Conservation (phyloP, 2,888 invertebrate genomes). For the Ormia ochracea region DNA sequence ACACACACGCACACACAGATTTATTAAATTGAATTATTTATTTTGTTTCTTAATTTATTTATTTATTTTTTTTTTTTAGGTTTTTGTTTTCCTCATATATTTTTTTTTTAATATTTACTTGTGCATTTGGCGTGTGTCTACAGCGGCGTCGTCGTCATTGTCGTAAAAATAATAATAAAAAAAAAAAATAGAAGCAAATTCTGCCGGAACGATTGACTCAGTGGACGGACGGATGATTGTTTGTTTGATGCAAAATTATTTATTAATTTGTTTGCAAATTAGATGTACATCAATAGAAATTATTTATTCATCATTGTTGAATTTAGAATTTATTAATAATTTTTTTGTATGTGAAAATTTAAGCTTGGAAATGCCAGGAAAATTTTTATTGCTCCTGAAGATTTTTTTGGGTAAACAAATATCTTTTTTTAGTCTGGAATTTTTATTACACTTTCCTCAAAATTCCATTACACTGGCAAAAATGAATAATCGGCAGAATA, state of each 20-base stretch:
- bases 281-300: neutral
- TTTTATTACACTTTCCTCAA: too few species aligned
- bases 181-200: too few species aligned
- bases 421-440: neutral
- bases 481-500: too few species aligned
- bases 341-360: neutral
- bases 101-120: constrained; percentile 3
- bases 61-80: neutral
- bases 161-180: neutral
- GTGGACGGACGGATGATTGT: neutral
- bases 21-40: neutral
- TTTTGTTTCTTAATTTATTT: too few species aligned
- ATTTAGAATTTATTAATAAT: neutral
- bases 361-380: neutral
- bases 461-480: too few species aligned
- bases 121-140: neutral
- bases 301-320: constrained; percentile 10
- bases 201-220: neutral
- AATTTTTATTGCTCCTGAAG: neutral
- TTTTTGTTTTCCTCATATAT: neutral
- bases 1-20: too few species aligned
- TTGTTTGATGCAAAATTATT: constrained; percentile 16
- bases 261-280: neutral
- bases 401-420: neutral
- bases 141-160: too few species aligned